Percentiles rank a stretch among this genome's conserved stretches.
These are phyloP conservation scores for Tribolium madens DNA, from an alignment of 1,140 invertebrate genomes.

Conservation along the genomic window DNA sequence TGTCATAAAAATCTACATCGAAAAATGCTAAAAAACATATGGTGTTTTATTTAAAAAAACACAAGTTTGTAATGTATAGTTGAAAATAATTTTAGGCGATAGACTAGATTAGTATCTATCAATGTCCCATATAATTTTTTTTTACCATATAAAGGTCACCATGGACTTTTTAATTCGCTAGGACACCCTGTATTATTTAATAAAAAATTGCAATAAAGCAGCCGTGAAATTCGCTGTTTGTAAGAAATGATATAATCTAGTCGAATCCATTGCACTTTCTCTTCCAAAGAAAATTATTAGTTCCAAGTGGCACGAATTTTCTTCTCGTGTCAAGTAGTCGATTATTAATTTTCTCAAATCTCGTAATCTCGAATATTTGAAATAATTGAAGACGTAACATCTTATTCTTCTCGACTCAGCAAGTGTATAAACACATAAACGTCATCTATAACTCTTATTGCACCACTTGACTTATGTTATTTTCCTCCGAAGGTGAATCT, in stretches of 20 bases:
- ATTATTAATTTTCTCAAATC: not conserved
- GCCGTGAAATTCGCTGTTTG: not conserved
- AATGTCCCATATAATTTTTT: too few species aligned
- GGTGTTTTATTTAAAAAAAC: too few species aligned
- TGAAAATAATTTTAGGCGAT: too few species aligned
- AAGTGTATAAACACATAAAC: not conserved
- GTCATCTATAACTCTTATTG: not conserved
- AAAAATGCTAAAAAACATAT: too few species aligned
- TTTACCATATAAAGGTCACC: too few species aligned
- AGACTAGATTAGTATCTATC: too few species aligned
- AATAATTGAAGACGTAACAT: too few species aligned
- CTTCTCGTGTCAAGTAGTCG: not conserved
- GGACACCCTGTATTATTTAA: not conserved
- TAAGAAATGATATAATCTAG: not conserved
- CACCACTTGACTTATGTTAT: slow-evolving; percentile 10
- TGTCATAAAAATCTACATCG: too few species aligned
- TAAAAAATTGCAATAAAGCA: not conserved
- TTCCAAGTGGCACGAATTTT: not conserved
- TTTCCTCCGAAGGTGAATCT: slow-evolving; percentile 6
- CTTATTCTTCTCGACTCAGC: not conserved
- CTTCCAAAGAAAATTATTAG: not conserved
- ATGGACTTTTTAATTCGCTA: too few species aligned
- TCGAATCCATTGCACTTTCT: not conserved
- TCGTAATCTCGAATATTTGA: too few species aligned
- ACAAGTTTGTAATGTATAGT: too few species aligned